Base-by-base conservation (phyloP, 2,797 vertebrate genomes). In the Passerculus sandwichensis region DNA sequence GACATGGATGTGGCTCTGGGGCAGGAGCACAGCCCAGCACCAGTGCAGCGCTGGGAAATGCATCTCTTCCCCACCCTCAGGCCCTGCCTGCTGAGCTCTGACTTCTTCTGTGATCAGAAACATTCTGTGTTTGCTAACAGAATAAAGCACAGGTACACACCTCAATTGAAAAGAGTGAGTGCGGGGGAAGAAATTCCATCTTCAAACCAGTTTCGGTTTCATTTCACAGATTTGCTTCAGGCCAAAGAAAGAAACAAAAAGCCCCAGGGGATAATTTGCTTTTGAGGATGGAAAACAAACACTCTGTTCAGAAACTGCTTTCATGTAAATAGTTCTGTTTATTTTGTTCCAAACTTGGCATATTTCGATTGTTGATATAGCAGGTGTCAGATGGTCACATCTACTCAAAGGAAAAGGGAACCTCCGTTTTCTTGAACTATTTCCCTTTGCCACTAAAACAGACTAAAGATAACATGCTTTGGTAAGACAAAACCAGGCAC, bases 61-160 rank as follows among this genome's bases (percentile, higher is more conserved):
- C 23, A 7, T 11, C 6, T 59, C 65, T 72, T 72, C 42, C 30
- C 2, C 0, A 16, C 15, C 29, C 59, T 22, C 29, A 11, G 34
- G 32, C 40, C 14, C 73, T 0, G 1, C 30, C 36, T 22, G 9
- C 64, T 0, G 1, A 1, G 1, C 30, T 71, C 56, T n/a, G 56
- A 9, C 21, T 51, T 51, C 5, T 78, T 36, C 30, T 34, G 15
- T 19, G 3, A 2, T 21, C 51, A 70, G 56, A 82, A 73, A 53
- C 0, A 1, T 21, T 72, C 4, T 0, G 1, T n/a, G 45, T 36
- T 8, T 57, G 51, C 4, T 36, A 56, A 86, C 25, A 66, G 42
- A 72, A 36, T 15, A 66, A 77, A 87, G 9, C 15, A 56, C 22
- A 38, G 20, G 40, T 34, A 89, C n/a, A 19, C n/a, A 27, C 22